These are phyloP conservation scores for Cynopterus sphinx DNA, from an alignment of 2,797 vertebrate species.

Conservation along the genomic window DNA sequence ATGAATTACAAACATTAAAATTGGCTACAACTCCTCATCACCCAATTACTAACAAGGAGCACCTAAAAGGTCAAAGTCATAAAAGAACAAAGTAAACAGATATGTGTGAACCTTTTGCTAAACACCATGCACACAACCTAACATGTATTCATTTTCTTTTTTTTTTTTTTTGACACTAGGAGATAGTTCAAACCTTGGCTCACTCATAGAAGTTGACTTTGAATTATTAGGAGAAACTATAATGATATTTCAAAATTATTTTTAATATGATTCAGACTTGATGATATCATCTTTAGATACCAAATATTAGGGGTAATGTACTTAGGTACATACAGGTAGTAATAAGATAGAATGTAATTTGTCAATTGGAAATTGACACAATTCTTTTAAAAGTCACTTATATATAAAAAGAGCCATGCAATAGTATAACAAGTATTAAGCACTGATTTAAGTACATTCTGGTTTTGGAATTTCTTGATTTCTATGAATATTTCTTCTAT, in stretches of 20 bases:
- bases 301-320: not conserved
- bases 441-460: not conserved
- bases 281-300: constrained; percentile 1
- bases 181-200: not conserved
- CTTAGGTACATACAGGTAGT: not conserved
- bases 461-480: constrained; percentile 27
- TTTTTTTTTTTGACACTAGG: not conserved
- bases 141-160: not conserved
- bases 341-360: not conserved
- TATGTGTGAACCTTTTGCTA: constrained; percentile 60
- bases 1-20: constrained; percentile 75
- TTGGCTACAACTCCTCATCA: constrained; percentile 64
- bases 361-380: not conserved
- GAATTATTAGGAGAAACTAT: constrained; percentile 42
- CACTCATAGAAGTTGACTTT: constrained; percentile 34
- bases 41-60: constrained; percentile 62
- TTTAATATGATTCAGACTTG: constrained; percentile 28
- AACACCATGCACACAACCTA: not conserved
- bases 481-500: not conserved
- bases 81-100: constrained; percentile 65
- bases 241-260: constrained; percentile 35
- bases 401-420: not conserved
- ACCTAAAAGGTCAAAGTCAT: constrained; percentile 54
- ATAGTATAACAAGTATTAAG: not conserved
- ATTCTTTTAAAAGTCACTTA: not conserved